A percentile compares a stretch with the other conserved stretches of the same genome.
Conservation (phyloP, 2,113 vertebrate genomes). For the Anolis carolinensis region DNA sequence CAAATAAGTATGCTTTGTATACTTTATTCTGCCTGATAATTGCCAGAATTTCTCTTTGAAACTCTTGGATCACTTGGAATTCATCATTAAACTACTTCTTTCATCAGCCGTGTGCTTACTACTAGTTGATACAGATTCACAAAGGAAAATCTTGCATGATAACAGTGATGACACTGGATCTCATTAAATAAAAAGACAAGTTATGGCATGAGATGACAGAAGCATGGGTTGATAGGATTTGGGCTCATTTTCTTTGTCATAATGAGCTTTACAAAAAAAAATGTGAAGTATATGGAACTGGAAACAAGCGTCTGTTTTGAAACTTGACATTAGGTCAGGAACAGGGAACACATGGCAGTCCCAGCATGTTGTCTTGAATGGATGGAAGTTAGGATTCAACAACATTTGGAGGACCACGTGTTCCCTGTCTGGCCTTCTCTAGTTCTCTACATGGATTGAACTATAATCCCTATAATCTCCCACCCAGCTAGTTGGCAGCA, state of each 20-base stretch:
- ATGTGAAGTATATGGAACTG: not conserved
- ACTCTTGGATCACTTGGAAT: conserved; percentile 45
- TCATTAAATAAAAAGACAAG: conserved; percentile 54
- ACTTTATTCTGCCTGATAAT: conserved; percentile 32
- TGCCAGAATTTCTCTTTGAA: conserved; percentile 55
- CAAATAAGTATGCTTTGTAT: conserved; percentile 61
- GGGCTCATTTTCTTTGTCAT: not conserved
- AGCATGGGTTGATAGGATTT: not conserved
- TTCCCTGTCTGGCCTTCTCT: not conserved
- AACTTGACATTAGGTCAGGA: not conserved
- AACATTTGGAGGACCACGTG: not conserved
- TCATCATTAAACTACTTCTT: conserved; percentile 48
- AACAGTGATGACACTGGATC: conserved; percentile 39
- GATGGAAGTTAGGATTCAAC: not conserved
- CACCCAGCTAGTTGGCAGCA: too few relatives aligned
- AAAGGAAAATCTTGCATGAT: conserved; percentile 38
- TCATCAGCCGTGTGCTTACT: conserved; percentile 47
- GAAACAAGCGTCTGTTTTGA: not conserved
- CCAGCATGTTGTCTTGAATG: not conserved
- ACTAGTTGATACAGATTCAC: conserved; percentile 42
- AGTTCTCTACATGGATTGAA: not conserved
- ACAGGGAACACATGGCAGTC: not conserved
- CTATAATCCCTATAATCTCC: not conserved
- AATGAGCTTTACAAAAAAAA: not conserved
- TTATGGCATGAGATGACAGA: conserved; percentile 4